phyloP scores from a whole-genome alignment of 2,113 vertebrate genomes.

The Andinoacara biseriatus region DNA sequence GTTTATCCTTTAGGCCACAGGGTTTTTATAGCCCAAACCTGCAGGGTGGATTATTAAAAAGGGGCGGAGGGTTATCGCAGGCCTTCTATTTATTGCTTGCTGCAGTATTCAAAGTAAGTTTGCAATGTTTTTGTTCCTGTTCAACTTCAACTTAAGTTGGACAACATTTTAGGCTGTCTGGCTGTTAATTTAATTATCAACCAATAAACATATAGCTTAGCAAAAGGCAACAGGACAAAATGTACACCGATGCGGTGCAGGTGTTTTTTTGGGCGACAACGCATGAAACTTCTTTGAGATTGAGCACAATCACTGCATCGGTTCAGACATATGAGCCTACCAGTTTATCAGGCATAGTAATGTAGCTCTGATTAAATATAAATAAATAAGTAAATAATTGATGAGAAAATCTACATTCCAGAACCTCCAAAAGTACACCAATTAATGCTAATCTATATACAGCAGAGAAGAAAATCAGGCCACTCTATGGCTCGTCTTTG shows the following conservation, averaged over 20 bases:
- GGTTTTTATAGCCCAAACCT: conserved; percentile 16
- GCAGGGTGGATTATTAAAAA: conserved; percentile 1
- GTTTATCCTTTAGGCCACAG: conserved; percentile 36
- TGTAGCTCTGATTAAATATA: neutral
- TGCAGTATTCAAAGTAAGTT: neutral
- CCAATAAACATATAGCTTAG: neutral
- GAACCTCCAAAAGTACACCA: too few relatives aligned
- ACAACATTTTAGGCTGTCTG: neutral
- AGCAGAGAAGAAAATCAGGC: too few relatives aligned
- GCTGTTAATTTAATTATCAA: neutral
- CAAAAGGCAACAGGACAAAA: neutral
- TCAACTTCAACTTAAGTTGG: neutral
- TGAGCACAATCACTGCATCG: too few relatives aligned
- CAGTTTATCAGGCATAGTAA: neutral
- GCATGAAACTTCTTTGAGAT: neutral
- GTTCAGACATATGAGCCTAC: too few relatives aligned
- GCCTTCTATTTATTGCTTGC: neutral
- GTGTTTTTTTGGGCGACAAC: neutral
- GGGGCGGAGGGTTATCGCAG: neutral
- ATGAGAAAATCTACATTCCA: too few relatives aligned
- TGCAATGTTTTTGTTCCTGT: neutral
- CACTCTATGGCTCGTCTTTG: too few relatives aligned
- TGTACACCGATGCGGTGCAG: neutral
- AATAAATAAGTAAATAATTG: neutral
- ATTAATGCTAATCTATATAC: too few relatives aligned